Conservation (phyloP, 2,797 vertebrate species). For the Podarcis siculus region DNA sequence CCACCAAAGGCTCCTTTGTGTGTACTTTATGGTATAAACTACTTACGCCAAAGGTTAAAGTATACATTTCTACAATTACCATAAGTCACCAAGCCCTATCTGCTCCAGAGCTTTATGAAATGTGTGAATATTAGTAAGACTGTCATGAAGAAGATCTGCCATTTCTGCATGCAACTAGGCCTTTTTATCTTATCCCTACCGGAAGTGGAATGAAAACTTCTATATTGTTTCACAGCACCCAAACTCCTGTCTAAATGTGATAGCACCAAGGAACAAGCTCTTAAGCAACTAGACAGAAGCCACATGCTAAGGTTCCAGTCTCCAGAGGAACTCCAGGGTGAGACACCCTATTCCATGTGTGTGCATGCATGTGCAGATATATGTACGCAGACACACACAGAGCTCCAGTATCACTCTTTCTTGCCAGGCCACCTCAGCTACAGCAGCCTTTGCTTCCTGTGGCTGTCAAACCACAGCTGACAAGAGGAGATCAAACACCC, state of each 20-base stretch:
- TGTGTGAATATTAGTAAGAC: not conserved
- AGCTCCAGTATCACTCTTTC: not conserved
- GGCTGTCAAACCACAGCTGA: not conserved
- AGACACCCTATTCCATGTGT: not conserved
- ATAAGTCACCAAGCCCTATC: not conserved
- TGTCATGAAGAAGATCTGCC: not conserved
- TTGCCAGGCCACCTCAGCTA: not conserved
- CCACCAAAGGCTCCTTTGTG: not conserved
- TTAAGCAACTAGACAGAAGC: not conserved
- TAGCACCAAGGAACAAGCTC: not conserved
- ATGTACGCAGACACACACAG: no score
- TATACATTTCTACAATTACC: no score
- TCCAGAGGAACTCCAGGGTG: no score
- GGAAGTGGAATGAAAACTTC: not conserved
- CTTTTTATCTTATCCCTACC: not conserved
- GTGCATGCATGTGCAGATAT: not conserved
- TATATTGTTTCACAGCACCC: not conserved
- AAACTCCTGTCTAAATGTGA: not conserved
- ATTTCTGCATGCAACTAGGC: not conserved
- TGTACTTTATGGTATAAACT: not conserved
- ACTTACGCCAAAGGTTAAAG: not conserved
- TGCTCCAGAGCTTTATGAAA: not conserved
- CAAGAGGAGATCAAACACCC: not conserved
- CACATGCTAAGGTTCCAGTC: not conserved
- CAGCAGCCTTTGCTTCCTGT: not conserved